These are phyloP conservation scores for Ernsta delagoae DNA, from an alignment of 2,888 invertebrate genomes.

Conservation along the genomic window DNA sequence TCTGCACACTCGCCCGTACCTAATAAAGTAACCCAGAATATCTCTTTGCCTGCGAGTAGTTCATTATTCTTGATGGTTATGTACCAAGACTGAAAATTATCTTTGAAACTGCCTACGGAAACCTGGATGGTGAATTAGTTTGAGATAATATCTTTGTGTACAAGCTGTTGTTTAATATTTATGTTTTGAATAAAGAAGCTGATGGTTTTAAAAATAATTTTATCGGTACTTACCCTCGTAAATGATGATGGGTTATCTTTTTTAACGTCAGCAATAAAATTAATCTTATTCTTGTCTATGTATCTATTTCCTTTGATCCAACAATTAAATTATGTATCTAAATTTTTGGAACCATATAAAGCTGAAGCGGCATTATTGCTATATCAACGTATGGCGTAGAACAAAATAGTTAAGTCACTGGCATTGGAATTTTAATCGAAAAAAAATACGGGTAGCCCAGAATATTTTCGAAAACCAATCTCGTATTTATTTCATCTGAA, in stretches of 20 bases:
- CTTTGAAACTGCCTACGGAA: slow-evolving; percentile 30
- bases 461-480: slow-evolving; percentile 28
- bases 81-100: slow-evolving; percentile 36
- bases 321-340: no score
- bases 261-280: no score
- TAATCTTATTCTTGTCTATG: no score
- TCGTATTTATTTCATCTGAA: slow-evolving; percentile 31
- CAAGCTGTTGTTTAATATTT: neutral
- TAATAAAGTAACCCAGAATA: slow-evolving; percentile 19
- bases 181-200: neutral
- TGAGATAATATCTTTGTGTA: slow-evolving; percentile 15
- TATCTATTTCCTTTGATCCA: no score
- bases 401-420: neutral
- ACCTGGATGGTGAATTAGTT: slow-evolving; percentile 20
- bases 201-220: neutral
- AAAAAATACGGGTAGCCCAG: neutral
- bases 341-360: no score
- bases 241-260: no score
- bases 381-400: no score
- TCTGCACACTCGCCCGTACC: neutral
- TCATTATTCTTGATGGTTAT: slow-evolving; percentile 37
- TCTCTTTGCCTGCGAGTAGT: slow-evolving; percentile 30
- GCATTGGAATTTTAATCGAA: slow-evolving; percentile 14
- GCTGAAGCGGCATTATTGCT: no score
- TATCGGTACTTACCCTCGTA: neutral